These are phyloP conservation scores for Myripristis murdjan DNA, from an alignment of 2,797 vertebrate species.

Conservation along the genomic window DNA sequence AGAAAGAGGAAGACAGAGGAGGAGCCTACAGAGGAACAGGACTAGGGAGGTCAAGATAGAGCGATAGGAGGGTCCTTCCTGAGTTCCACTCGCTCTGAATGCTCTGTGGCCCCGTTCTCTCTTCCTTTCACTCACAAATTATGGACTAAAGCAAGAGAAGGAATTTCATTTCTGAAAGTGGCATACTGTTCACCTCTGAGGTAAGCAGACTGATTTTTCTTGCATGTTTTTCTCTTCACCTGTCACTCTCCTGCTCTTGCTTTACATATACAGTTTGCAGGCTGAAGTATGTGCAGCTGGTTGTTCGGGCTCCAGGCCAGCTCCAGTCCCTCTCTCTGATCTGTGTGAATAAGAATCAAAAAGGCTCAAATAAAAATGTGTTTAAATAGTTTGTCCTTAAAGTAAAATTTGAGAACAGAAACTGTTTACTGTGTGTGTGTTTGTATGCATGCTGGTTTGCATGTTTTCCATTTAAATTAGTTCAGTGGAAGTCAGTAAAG, in stretches of 20 bases:
- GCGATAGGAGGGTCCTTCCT: slow-evolving; percentile 58
- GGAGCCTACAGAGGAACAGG: slow-evolving; percentile 50
- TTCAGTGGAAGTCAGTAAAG: not conserved
- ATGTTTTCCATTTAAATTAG: not conserved
- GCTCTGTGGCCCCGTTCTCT: slow-evolving; percentile 17
- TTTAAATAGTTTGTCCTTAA: too few species aligned
- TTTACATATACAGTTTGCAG: slow-evolving; percentile 16
- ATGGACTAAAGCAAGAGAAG: slow-evolving; percentile 55
- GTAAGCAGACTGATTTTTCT: slow-evolving; percentile 43
- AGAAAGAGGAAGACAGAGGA: slow-evolving; percentile 56
- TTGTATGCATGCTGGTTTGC: not conserved
- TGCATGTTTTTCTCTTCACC: not conserved
- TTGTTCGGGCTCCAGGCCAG: slow-evolving; percentile 14
- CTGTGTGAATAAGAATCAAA: not conserved
- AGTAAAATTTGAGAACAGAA: not conserved
- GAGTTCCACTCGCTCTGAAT: slow-evolving; percentile 22
- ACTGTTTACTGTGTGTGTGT: not conserved
- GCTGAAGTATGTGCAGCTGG: slow-evolving; percentile 17
- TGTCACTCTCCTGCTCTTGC: not conserved
- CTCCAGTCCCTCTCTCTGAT: not conserved
- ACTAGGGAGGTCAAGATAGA: slow-evolving; percentile 25
- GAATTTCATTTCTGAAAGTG: not conserved
- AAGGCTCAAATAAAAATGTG: too few species aligned
- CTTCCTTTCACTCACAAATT: not conserved
- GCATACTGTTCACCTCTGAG: slow-evolving; percentile 34